Conservation (phyloP, 2,888 invertebrate genomes). For the Apotomis betuletana region DNA sequence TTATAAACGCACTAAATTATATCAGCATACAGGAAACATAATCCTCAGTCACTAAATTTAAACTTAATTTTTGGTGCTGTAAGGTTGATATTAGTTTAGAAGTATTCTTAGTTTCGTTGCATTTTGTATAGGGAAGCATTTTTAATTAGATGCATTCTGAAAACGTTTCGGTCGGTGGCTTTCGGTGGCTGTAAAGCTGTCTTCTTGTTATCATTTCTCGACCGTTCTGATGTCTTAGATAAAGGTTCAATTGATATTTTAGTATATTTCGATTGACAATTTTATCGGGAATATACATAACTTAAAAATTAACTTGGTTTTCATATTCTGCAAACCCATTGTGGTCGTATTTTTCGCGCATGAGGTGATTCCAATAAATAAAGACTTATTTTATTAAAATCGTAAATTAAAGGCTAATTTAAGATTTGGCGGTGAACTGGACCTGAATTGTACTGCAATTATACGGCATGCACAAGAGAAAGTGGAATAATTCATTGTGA, state of each 20-base stretch:
- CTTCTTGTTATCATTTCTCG: not conserved
- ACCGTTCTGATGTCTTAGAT: not conserved
- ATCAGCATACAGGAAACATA: slow-evolving; percentile 31
- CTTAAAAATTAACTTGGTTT: too few relatives aligned
- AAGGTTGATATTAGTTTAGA: not conserved
- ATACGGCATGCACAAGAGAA: too few relatives aligned
- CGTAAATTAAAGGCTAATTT: too few relatives aligned
- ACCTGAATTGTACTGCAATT: too few relatives aligned
- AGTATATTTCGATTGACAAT: too few relatives aligned
- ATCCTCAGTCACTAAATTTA: not conserved
- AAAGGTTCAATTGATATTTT: not conserved
- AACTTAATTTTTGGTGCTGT: not conserved
- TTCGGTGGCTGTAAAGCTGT: not conserved
- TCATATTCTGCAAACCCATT: too few relatives aligned
- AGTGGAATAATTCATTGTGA: too few relatives aligned
- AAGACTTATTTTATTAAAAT: too few relatives aligned
- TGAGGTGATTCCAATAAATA: too few relatives aligned
- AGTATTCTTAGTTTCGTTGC: not conserved
- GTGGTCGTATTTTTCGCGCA: too few relatives aligned
- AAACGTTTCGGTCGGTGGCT: not conserved
- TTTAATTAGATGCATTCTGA: slow-evolving; percentile 6
- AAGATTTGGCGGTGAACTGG: too few relatives aligned
- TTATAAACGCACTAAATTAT: slow-evolving; percentile 33
- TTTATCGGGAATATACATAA: too few relatives aligned
- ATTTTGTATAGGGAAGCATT: not conserved